Base-by-base conservation (phyloP, 2,888 invertebrate species). In the Crematogaster levior region DNA sequence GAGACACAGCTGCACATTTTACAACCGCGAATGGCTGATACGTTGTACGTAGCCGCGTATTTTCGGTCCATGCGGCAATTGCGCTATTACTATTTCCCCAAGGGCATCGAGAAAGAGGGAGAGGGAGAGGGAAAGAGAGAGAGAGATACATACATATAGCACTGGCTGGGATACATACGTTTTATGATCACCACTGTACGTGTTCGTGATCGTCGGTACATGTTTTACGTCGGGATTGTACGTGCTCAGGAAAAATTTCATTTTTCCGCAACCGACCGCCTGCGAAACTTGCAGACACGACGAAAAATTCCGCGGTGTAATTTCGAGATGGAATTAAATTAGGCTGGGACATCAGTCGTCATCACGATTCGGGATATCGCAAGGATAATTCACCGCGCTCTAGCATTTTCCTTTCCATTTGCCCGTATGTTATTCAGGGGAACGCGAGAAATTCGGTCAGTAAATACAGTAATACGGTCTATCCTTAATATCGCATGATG, bases 181-280 rank as follows among this genome's bases (percentile, higher is more conserved):
- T 86, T 86, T 86, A 86, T 83, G 86, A 82, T 86, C 81, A 68
- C 77, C 56, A 27, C 81, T 58, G 48, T 86, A 86, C 86, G 86
- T 86, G 86, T 82, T 70, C 83, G 74, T 70, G 81, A 80, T 80
- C 77, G 74, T 75, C 77, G 79, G 77, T 81, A 79, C 85, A 83
- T 81, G 85, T 74, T 82, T 77, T 72, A 77, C 74, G 66, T 72
- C 61, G 58, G 40, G 63, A 48, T 81, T 72, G 58, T 85, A 68
- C 85, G 85, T 83, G 85, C 77, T 60, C 60, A 30, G 43, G 72
- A 56, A 43, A 79, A 79, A 79, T 70, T 79, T 79, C 56, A 79
- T 79, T 79, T 70, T 79, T 79, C 72, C 73, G 56, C 53, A 34
- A 43, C 43, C 77, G 56, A 30, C 75, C 70, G 43, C 21, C 53